A percentile compares a stretch with the other conserved stretches of the same genome.
Conservation (phyloP, 2,888 invertebrate genomes). For the Mythimna loreyi region DNA sequence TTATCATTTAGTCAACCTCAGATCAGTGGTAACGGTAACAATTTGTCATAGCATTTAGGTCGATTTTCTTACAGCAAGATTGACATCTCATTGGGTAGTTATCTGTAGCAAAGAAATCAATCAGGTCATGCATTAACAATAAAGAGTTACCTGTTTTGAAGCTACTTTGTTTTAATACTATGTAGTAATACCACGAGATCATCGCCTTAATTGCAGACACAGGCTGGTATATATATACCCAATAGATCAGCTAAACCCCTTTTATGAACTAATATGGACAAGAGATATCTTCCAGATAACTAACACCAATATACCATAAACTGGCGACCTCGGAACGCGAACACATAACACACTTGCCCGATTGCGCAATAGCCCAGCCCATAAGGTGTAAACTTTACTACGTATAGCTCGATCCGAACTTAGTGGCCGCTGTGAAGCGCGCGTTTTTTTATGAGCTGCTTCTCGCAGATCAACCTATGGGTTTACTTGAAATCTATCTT, state of each 20-base stretch:
- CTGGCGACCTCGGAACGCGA: constrained; percentile 51
- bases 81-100: neutral
- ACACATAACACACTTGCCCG: constrained; percentile 43
- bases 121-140: too few relatives aligned
- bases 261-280: constrained; percentile 45
- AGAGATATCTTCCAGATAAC: constrained; percentile 45
- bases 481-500: too few relatives aligned
- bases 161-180: too few relatives aligned
- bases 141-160: too few relatives aligned
- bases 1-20: neutral
- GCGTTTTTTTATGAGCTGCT: neutral
- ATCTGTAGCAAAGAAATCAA: neutral
- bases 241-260: constrained; percentile 2
- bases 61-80: neutral
- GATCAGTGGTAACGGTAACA: neutral
- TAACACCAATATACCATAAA: constrained; percentile 43
- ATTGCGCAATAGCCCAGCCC: constrained; percentile 56
- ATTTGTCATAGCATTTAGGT: neutral
- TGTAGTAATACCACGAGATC: too few relatives aligned
- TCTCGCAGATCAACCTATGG: too few relatives aligned
- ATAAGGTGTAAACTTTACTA: constrained; percentile 44
- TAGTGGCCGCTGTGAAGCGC: neutral
- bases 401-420: neutral
- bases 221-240: neutral
- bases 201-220: too few relatives aligned